Evolutionary conservation across 2,888 invertebrate species (phyloP).

Genomic region (Salticus scenicus): DNA sequence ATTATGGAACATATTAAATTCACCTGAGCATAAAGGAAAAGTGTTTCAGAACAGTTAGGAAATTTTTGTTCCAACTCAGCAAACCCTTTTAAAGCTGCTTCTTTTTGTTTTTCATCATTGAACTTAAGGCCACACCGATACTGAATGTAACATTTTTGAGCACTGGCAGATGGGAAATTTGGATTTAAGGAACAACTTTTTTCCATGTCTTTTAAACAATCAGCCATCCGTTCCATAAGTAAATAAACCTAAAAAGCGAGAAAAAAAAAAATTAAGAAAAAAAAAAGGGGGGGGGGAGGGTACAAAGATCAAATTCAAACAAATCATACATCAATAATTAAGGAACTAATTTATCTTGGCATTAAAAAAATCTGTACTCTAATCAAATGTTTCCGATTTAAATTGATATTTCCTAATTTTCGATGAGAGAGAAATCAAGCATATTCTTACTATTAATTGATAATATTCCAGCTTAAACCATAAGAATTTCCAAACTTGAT

Average conservation of each 20-base stretch:
- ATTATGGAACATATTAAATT: not conserved
- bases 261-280: not conserved
- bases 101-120: constrained; percentile 72
- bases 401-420: no score
- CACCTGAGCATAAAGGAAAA: constrained; percentile 90
- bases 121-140: constrained; percentile 72
- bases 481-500: no score
- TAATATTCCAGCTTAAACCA: no score
- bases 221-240: constrained; percentile 86
- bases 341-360: no score
- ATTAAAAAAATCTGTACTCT: no score
- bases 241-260: constrained; percentile 84
- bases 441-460: no score
- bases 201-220: constrained; percentile 88
- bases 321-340: no score
- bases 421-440: no score
- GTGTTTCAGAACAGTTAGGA: constrained; percentile 89
- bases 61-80: constrained; percentile 85
- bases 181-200: constrained; percentile 88
- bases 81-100: constrained; percentile 84
- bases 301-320: no score
- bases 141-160: constrained; percentile 89
- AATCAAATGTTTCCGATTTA: no score
- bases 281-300: no score
- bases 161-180: constrained; percentile 87